phyloP scores from a whole-genome alignment of 2,888 invertebrate species.

The Eupithecia inturbata region DNA sequence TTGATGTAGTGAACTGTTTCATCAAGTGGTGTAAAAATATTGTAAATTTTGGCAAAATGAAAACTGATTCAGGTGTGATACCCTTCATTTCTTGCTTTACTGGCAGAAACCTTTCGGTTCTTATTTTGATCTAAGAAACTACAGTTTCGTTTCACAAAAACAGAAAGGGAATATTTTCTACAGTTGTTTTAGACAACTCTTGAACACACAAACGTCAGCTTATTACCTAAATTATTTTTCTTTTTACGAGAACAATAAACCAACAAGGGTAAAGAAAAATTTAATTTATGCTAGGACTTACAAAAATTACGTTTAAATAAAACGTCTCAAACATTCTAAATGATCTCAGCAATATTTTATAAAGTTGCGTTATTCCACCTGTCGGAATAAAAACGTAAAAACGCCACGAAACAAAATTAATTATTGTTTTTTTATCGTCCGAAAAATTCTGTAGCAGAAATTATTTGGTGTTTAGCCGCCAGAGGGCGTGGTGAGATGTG shows the following conservation, averaged over 20 bases:
- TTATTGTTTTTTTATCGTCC: conserved; percentile 70
- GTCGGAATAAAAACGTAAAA: conserved; percentile 65
- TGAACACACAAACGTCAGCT: not conserved
- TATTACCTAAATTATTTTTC: not conserved
- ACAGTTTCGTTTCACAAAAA: not conserved
- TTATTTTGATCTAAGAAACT: not conserved
- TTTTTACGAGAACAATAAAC: not conserved
- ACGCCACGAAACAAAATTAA: conserved; percentile 77
- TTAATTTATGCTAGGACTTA: not conserved
- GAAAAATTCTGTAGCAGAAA: conserved; percentile 76
- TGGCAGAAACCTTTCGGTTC: no score
- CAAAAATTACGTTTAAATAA: conserved; percentile 20
- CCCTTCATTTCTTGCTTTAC: no score
- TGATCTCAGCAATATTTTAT: conserved; percentile 26
- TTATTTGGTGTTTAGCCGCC: conserved; percentile 83
- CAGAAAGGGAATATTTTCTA: no score
- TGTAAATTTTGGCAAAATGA: no score
- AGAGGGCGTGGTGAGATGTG: conserved; percentile 74
- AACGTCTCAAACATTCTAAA: conserved; percentile 8
- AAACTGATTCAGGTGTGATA: no score
- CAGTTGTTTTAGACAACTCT: not conserved
- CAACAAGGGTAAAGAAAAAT: not conserved
- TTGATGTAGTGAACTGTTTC: no score
- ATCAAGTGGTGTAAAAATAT: no score
- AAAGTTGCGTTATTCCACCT: conserved; percentile 59